Evolutionary conservation across 2,888 invertebrate species (phyloP), one percentile per base, ranked within the genome.

Genomic region (Stegana nigrithorax): DNA sequence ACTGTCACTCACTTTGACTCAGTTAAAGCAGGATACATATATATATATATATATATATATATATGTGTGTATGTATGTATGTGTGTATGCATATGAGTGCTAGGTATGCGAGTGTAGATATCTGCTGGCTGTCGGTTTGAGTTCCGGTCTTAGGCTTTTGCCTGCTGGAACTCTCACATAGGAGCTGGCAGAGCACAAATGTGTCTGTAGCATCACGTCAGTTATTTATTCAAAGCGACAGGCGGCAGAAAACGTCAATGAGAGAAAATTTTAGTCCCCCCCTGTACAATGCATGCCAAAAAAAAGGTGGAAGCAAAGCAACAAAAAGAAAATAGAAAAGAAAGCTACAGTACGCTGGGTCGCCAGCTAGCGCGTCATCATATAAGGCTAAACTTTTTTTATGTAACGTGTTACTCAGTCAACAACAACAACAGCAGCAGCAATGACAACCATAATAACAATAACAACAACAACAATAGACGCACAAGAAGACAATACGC

Each of bases 201-300:
- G 77, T 75, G 78, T 77, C 77, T 73, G 74, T 72, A 69, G 70
- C 75, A 70, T 68, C 72, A 72, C 75, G 80, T 76, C 73, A 76
- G 73, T 80, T 75, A 76, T 78, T 75, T 77, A 78, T 75, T 76
- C 72, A 76, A 79, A 75, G 67, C 68, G 80, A 81, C 82, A 82
- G 78, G 66, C 78, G 75, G 79, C 79, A 71, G 70, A 78, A 81
- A 81, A 81, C 72, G 78, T 81, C 82, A 81, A 78, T 80, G 76
- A 69, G 69, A 70, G 62, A 73, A 72, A 72, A 70, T 72, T 72
- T 73, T n/a, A n/a, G n/a, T n/a, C n/a, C n/a, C n/a, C n/a, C 64
- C 70, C 67, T 71, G 67, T 71, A 67, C 77, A 62, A 69, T 73
- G 62, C 62, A 58, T 66, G 63, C 61, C 64, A 51, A 61, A 51